A percentile compares a stretch with the other conserved stretches of the same genome.
phyloP scores from a whole-genome alignment of 1,140 invertebrate genomes.

The Euura lappo region DNA sequence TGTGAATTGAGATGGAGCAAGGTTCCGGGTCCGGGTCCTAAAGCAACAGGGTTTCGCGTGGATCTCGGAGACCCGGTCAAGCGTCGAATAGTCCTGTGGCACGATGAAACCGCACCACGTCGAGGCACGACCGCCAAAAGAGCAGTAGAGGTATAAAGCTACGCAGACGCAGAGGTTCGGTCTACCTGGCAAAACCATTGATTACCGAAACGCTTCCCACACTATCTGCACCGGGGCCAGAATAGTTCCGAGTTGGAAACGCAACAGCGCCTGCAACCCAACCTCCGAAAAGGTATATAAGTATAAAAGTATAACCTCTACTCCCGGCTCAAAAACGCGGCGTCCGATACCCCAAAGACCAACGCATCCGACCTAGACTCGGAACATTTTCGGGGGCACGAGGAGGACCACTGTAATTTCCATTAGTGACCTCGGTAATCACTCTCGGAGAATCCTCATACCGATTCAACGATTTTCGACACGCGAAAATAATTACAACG shows the following conservation, averaged over 20 bases:
- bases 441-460: constrained; percentile 6
- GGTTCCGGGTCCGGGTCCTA: too few relatives aligned
- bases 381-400: not conserved
- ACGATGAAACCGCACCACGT: not conserved
- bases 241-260: constrained; percentile 39
- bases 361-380: too few relatives aligned
- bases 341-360: not conserved
- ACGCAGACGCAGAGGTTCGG: not conserved
- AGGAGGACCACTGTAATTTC: constrained; percentile 50
- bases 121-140: constrained; percentile 39
- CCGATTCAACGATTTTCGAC: not conserved
- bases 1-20: too few relatives aligned
- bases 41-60: not conserved
- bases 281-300: constrained; percentile 5
- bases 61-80: not conserved
- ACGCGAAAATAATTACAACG: not conserved
- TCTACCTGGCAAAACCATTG: constrained; percentile 59
- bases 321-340: not conserved
- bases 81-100: not conserved
- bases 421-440: constrained; percentile 48
- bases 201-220: constrained; percentile 60
- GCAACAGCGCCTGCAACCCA: not conserved
- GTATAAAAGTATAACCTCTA: constrained; percentile 5
- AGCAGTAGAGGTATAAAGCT: constrained; percentile 24
- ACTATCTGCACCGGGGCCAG: constrained; percentile 43